These are phyloP conservation scores for Eulithis prunata DNA, from an alignment of 2,888 invertebrate species.

Conservation along the genomic window DNA sequence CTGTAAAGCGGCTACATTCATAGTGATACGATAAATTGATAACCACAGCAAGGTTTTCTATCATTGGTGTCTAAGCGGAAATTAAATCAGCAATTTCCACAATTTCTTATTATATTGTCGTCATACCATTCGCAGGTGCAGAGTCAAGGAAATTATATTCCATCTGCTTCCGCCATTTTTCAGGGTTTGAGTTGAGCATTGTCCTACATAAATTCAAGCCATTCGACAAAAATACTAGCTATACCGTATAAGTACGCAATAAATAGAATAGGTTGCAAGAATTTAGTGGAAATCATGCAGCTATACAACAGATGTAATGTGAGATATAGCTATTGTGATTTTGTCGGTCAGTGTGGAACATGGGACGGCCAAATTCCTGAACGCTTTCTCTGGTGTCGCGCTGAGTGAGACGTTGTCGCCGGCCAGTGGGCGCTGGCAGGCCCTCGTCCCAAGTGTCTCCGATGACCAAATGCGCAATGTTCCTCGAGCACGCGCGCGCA, in stretches of 20 bases:
- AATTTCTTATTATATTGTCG: constrained; percentile 1
- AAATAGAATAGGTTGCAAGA: background rate
- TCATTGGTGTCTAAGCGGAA: constrained; percentile 18
- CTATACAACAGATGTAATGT: constrained; percentile 25
- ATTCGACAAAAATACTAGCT: background rate
- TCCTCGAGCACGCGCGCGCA: constrained; percentile 48
- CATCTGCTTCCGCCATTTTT: background rate
- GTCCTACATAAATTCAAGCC: background rate
- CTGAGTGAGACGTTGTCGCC: constrained; percentile 33
- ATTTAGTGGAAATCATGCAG: constrained; percentile 4
- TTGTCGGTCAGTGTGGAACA: constrained; percentile 52
- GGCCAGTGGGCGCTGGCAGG: constrained; percentile 34
- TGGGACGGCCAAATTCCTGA: constrained; percentile 78
- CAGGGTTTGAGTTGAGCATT: constrained; percentile 1
- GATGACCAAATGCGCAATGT: constrained; percentile 23
- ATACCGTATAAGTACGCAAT: too few relatives aligned
- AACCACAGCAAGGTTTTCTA: constrained; percentile 40
- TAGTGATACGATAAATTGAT: constrained; percentile 65
- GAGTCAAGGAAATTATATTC: constrained; percentile 7
- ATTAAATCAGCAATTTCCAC: constrained; percentile 13
- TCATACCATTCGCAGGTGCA: constrained; percentile 6
- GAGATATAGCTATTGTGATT: constrained; percentile 47
- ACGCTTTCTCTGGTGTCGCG: constrained; percentile 76
- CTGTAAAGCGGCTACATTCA: constrained; percentile 66
- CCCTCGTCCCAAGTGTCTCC: constrained; percentile 17